Conservation (phyloP, 30 jellyfish, hydroid and myxozoan genomes). For the Turritopsis rubra region DNA sequence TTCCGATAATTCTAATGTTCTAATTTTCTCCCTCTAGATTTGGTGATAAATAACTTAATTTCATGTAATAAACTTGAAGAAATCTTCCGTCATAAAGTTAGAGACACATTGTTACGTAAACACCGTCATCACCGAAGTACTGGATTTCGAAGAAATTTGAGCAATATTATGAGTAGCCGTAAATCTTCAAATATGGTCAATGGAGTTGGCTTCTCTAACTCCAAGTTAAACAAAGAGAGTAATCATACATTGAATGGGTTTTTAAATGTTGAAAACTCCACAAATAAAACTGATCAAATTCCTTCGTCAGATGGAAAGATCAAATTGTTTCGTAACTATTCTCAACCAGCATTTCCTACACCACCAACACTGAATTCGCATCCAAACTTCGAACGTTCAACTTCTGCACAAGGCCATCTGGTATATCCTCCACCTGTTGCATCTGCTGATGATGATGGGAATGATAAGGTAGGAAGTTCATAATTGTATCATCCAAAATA, state of each 20-base stretch:
- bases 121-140: slow-evolving; percentile 83
- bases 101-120: slow-evolving; percentile 78
- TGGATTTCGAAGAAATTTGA: slow-evolving; percentile 65
- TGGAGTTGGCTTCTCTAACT: not conserved
- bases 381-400: slow-evolving; percentile 40
- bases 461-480: slow-evolving; percentile 44
- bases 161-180: slow-evolving; percentile 65
- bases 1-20: not conserved
- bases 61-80: slow-evolving; percentile 89
- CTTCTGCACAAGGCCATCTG: slow-evolving; percentile 83
- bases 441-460: slow-evolving; percentile 51
- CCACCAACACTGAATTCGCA: slow-evolving; percentile 14
- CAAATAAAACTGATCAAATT: not conserved
- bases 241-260: not conserved
- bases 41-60: slow-evolving; percentile 65
- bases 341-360: slow-evolving; percentile 20
- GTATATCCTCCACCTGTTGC: slow-evolving; percentile 56
- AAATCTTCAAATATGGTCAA: slow-evolving; percentile 12
- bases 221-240: not conserved
- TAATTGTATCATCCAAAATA: not conserved
- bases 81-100: slow-evolving; percentile 53
- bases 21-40: slow-evolving; percentile 32
- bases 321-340: not conserved
- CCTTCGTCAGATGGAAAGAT: slow-evolving; percentile 9
- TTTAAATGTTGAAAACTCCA: not conserved